phyloP scores from a whole-genome alignment of 2,888 invertebrate genomes.

The Limnephilus marmoratus region DNA sequence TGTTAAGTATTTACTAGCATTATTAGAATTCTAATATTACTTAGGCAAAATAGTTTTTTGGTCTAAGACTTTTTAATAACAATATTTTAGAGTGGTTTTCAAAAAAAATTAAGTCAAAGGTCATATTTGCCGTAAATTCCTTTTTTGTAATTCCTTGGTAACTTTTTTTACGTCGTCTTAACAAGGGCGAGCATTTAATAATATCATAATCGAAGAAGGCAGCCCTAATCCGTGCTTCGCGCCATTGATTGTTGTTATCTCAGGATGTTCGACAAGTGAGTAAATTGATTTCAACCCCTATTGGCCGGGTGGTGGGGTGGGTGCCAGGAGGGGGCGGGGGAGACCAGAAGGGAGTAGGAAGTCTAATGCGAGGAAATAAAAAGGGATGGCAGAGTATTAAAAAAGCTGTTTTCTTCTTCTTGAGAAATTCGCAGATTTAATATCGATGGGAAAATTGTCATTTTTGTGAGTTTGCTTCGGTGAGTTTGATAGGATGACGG shows the following conservation, averaged over 20 bases:
- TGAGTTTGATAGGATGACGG: slow-evolving; percentile 34
- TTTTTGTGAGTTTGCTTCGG: slow-evolving; percentile 32
- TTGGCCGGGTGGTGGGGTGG: slow-evolving; percentile 49
- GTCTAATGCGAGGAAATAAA: slow-evolving; percentile 56
- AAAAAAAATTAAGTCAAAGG: too few relatives aligned
- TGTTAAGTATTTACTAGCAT: too few relatives aligned
- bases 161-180: too few relatives aligned
- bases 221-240: slow-evolving; percentile 44
- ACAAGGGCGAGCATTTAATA: too few relatives aligned
- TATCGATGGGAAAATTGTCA: slow-evolving; percentile 43
- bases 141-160: too few relatives aligned
- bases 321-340: slow-evolving; percentile 28
- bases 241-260: slow-evolving; percentile 66
- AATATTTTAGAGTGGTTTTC: too few relatives aligned
- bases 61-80: too few relatives aligned
- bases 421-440: slow-evolving; percentile 39
- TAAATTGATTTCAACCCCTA: slow-evolving; percentile 65
- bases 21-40: too few relatives aligned
- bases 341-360: slow-evolving; percentile 9
- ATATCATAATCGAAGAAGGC: neutral
- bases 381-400: slow-evolving; percentile 52
- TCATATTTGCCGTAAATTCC: too few relatives aligned
- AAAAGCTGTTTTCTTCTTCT: slow-evolving; percentile 45
- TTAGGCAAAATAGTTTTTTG: too few relatives aligned
- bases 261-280: slow-evolving; percentile 66